A percentile compares a stretch with the other conserved stretches of the same genome.
Conservation (phyloP, 2,797 vertebrate genomes). For the Clarias platycephalus region DNA sequence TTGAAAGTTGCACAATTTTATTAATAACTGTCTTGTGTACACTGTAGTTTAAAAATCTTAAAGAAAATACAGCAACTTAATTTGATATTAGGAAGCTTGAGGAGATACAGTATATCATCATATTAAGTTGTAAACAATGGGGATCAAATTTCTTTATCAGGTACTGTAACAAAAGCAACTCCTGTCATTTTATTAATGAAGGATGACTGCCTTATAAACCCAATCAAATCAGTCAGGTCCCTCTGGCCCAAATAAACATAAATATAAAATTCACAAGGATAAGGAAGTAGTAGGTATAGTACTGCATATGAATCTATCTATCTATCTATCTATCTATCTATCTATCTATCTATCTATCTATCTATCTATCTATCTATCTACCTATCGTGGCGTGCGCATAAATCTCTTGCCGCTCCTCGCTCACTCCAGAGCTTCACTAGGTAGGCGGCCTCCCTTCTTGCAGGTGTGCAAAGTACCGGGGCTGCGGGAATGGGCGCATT, state of each 20-base stretch:
- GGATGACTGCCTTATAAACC: not conserved
- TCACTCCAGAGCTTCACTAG: too few relatives aligned
- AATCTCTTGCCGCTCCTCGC: too few relatives aligned
- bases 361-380: too few relatives aligned
- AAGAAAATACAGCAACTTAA: not conserved
- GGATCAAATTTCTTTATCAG: conserved; percentile 31
- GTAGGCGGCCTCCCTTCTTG: too few relatives aligned
- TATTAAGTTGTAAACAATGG: conserved; percentile 8
- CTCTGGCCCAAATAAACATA: not conserved
- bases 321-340: too few relatives aligned
- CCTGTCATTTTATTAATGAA: conserved; percentile 40
- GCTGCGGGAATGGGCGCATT: too few relatives aligned
- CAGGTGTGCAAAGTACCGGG: too few relatives aligned
- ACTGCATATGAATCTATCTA: not conserved
- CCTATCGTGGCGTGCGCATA: too few relatives aligned
- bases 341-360: too few relatives aligned
- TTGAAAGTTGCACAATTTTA: conserved; percentile 29
- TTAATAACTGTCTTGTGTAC: conserved; percentile 9
- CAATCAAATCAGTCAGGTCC: not conserved
- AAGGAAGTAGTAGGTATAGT: not conserved
- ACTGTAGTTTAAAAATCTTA: not conserved
- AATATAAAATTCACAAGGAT: not conserved
- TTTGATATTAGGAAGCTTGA: conserved; percentile 11
- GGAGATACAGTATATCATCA: not conserved
- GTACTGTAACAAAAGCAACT: conserved; percentile 24